These are phyloP conservation scores for Motacilla alba DNA, from an alignment of 2,113 vertebrate genomes.

Conservation along the genomic window DNA sequence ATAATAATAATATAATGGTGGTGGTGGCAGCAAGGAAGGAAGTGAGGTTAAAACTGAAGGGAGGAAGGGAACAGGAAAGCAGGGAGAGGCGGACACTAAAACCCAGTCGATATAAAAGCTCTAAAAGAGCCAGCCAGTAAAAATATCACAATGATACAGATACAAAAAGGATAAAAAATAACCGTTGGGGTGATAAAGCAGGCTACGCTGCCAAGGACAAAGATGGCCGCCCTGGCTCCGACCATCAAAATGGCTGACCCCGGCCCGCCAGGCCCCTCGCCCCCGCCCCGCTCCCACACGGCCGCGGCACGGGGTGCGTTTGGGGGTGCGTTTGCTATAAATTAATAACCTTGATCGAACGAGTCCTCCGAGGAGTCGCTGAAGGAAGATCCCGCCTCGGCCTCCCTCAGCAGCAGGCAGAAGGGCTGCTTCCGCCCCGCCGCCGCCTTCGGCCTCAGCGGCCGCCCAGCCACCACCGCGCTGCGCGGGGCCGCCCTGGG, in stretches of 20 bases:
- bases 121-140: conserved; percentile 74
- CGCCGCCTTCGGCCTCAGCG: conserved; percentile 76
- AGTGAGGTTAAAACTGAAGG: conserved; percentile 21
- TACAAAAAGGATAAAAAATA: conserved; percentile 71
- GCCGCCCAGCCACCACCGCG: conserved; percentile 33
- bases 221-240: conserved; percentile 70
- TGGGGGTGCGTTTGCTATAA: conserved; percentile 66
- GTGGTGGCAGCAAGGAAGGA: conserved; percentile 49
- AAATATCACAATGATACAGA: conserved; percentile 74
- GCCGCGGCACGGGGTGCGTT: background rate
- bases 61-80: conserved; percentile 48
- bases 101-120: conserved; percentile 64
- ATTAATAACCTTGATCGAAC: conserved; percentile 99
- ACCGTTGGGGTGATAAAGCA: conserved; percentile 59
- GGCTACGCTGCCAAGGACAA: conserved; percentile 76
- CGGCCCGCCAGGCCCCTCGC: background rate
- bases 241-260: conserved; percentile 68
- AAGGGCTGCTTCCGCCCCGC: conserved; percentile 90
- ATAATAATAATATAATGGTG: conserved; percentile 49
- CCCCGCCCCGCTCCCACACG: background rate
- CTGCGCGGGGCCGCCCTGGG: conserved; percentile 63
- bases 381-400: conserved; percentile 82
- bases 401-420: conserved; percentile 89
- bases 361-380: conserved; percentile 94
- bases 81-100: conserved; percentile 62